phyloP scores from a whole-genome alignment of 1,140 invertebrate genomes.

The Anoplophora glabripennis region DNA sequence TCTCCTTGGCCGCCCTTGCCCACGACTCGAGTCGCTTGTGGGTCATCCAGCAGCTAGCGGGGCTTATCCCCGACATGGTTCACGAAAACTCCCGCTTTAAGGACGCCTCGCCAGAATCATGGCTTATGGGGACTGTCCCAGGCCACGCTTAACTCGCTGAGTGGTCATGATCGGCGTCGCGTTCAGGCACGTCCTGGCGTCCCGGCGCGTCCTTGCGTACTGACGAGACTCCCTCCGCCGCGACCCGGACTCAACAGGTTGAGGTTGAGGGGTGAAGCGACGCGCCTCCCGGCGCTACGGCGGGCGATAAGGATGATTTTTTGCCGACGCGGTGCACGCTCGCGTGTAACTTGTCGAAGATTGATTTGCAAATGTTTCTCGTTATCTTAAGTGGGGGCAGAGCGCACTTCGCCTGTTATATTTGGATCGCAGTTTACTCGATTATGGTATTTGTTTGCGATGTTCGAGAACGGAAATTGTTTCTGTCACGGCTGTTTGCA shows the following conservation, averaged over 20 bases:
- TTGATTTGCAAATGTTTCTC: constrained; percentile 9
- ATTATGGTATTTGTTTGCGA: no score
- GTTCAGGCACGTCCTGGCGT: neutral
- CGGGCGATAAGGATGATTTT: no score
- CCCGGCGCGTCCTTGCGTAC: constrained; percentile 20
- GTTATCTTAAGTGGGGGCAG: constrained; percentile 2
- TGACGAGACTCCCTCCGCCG: constrained; percentile 23
- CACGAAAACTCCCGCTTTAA: no score
- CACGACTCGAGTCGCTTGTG: constrained; percentile 69
- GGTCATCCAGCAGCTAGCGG: constrained; percentile 66
- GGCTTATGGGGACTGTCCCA: no score
- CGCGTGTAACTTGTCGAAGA: constrained; percentile 9
- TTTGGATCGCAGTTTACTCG: no score
- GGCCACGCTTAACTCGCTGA: neutral
- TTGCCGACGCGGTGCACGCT: no score
- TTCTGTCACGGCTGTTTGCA: no score
- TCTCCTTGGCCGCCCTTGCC: constrained; percentile 64
- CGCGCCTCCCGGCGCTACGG: neutral
- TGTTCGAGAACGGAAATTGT: no score
- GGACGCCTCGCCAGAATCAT: neutral
- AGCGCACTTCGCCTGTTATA: neutral
- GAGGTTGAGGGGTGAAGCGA: constrained; percentile 21
- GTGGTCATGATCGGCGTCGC: constrained; percentile 11
- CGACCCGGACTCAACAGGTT: constrained; percentile 39
- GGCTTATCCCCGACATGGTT: constrained; percentile 62